Conservation (phyloP, 2,113 vertebrate species). For the Callithrix jacchus region DNA sequence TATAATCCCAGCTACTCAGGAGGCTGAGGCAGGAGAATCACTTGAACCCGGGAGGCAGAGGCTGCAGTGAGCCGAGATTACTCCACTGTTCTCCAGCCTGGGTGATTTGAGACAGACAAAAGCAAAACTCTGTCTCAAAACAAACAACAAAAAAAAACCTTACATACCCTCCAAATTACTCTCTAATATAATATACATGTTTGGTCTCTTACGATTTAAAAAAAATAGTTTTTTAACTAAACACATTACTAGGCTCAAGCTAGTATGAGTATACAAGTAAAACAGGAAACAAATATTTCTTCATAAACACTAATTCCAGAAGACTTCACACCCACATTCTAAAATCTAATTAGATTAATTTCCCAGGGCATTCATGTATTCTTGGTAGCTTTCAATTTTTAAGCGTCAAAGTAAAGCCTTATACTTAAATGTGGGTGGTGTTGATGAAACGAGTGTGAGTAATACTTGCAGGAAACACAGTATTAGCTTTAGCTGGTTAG, state of each 20-base stretch:
- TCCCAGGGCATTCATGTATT: slow-evolving; percentile 51
- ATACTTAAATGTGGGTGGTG: slow-evolving; percentile 64
- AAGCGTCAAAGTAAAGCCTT: slow-evolving; percentile 72
- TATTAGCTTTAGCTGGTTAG: slow-evolving; percentile 41
- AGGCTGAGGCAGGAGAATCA: too few relatives aligned
- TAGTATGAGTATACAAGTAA: background rate
- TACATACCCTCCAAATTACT: background rate
- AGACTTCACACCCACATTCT: slow-evolving; percentile 66
- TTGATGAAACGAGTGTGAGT: background rate
- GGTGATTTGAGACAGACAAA: too few relatives aligned
- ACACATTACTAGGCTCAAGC: background rate
- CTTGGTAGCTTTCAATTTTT: slow-evolving; percentile 55
- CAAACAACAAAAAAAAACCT: background rate
- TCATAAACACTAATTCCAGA: slow-evolving; percentile 47
- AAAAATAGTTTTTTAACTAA: background rate
- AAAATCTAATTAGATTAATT: slow-evolving; percentile 61
- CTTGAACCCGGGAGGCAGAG: too few relatives aligned
- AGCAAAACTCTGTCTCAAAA: too few relatives aligned
- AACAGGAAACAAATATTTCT: slow-evolving; percentile 55
- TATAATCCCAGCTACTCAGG: too few relatives aligned
- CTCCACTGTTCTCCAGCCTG: too few relatives aligned
- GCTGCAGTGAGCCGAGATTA: too few relatives aligned
- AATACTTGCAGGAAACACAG: slow-evolving; percentile 63
- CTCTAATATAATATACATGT: background rate
- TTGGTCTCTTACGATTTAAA: background rate